Conservation (phyloP, 2,113 vertebrate species). For the Trematocara unimaculatum region DNA sequence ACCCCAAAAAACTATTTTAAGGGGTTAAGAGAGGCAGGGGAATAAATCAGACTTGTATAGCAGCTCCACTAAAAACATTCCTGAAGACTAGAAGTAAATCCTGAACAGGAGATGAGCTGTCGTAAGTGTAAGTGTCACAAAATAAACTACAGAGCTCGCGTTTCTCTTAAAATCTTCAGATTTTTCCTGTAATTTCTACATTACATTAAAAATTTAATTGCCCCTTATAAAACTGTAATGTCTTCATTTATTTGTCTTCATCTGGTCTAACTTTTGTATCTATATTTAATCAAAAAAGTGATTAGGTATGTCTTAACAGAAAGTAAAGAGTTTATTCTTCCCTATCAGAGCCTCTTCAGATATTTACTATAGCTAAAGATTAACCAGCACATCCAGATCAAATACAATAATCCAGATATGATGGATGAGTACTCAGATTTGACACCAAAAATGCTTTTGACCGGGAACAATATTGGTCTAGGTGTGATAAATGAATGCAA, state of each 20-base stretch:
- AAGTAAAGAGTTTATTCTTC: not conserved
- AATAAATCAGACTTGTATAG: not conserved
- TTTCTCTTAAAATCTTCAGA: not conserved
- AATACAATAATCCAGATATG: not conserved
- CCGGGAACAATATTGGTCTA: not conserved
- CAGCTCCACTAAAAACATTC: not conserved
- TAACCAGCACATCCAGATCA: not conserved
- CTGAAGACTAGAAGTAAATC: not conserved
- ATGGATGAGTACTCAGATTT: not conserved
- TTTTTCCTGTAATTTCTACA: rapidly evolving
- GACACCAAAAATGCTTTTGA: not conserved
- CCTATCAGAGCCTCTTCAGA: rapidly evolving
- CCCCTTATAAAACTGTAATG: rapidly evolving
- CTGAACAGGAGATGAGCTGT: not conserved
- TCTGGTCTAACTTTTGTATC: not conserved
- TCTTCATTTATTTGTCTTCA: too few relatives aligned
- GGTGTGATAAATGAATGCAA: not conserved
- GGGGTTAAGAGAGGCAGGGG: rapidly evolving
- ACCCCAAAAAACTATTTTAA: not conserved
- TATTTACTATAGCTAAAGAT: not conserved
- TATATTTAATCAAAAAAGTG: not conserved
- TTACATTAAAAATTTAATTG: rapidly evolving
- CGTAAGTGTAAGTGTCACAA: not conserved
- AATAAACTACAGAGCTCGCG: not conserved
- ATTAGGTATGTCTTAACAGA: not conserved